Evolutionary conservation across 2,113 vertebrate genomes (phyloP).

Genomic region (Xenotilapia caudafasciata): DNA sequence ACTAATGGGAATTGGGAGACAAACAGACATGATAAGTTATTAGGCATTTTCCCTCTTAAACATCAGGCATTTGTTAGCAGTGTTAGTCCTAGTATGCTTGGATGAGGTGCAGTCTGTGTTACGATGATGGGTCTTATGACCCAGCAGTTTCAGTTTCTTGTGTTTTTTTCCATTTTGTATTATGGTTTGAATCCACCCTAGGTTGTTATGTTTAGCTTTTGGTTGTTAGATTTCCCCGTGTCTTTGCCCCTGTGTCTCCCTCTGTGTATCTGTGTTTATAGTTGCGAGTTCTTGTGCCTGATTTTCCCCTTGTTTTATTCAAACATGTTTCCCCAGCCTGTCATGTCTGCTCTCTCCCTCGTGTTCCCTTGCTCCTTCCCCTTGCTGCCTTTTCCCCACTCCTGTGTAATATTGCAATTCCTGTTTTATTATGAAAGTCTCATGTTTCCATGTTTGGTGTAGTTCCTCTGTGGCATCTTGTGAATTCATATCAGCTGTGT

Average conservation of each 20-base stretch:
- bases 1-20: background rate
- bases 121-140: background rate
- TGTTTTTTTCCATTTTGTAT: background rate
- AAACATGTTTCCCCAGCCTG: background rate
- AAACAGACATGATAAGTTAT: accelerated
- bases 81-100: background rate
- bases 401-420: accelerated
- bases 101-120: background rate
- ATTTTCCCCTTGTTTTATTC: background rate
- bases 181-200: background rate
- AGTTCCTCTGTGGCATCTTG: accelerated
- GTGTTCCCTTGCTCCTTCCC: accelerated
- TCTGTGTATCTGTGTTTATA: background rate
- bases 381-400: background rate
- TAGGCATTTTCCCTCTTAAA: accelerated
- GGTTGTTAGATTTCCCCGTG: accelerated
- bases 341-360: background rate
- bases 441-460: accelerated
- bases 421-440: background rate
- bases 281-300: background rate
- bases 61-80: accelerated
- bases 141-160: background rate
- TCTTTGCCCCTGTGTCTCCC: background rate
- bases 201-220: background rate
- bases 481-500: background rate